A percentile compares a stretch with the other conserved stretches of the same genome.
Conservation (phyloP, 2,888 invertebrate species). For the Drosophila putrida region DNA sequence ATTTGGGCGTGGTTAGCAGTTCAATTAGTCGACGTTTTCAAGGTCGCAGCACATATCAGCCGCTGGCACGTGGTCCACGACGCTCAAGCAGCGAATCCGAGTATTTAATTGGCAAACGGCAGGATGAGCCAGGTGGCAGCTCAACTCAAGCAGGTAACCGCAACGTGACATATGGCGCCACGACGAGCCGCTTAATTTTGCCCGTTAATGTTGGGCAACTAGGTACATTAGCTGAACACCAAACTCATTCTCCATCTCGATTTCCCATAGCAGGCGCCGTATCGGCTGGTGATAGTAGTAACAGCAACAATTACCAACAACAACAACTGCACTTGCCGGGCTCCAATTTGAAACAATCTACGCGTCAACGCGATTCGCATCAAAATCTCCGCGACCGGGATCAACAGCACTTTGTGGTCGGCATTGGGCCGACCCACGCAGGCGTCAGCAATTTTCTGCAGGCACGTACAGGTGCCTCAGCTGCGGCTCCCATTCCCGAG, state of each 20-base stretch:
- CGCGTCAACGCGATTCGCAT: slow-evolving; percentile 70
- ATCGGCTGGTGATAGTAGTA: slow-evolving; percentile 55
- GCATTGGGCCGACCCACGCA: slow-evolving; percentile 62
- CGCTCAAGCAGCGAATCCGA: slow-evolving; percentile 87
- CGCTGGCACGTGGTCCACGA: slow-evolving; percentile 88
- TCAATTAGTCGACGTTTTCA: slow-evolving; percentile 92
- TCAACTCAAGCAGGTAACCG: slow-evolving; percentile 63
- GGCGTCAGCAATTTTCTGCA: slow-evolving; percentile 75
- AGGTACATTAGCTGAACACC: slow-evolving; percentile 55
- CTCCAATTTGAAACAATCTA: slow-evolving; percentile 57
- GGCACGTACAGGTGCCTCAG: slow-evolving; percentile 68
- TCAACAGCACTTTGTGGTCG: slow-evolving; percentile 61
- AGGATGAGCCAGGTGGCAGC: slow-evolving; percentile 48
- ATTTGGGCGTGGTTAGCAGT: slow-evolving; percentile 94
- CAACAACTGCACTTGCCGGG: slow-evolving; percentile 74
- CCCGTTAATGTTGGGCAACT: slow-evolving; percentile 61
- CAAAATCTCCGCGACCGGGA: slow-evolving; percentile 71
- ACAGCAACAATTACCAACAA: slow-evolving; percentile 79
- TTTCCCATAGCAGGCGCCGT: slow-evolving; percentile 70
- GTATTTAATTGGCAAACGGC: slow-evolving; percentile 82
- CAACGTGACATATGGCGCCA: slow-evolving; percentile 61
- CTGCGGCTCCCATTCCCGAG: slow-evolving; percentile 78
- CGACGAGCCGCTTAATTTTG: slow-evolving; percentile 61
- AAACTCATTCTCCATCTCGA: slow-evolving; percentile 66
- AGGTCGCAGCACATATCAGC: slow-evolving; percentile 91